Conservation (phyloP, 1,140 invertebrate genomes). For the Chymomyza costata region DNA sequence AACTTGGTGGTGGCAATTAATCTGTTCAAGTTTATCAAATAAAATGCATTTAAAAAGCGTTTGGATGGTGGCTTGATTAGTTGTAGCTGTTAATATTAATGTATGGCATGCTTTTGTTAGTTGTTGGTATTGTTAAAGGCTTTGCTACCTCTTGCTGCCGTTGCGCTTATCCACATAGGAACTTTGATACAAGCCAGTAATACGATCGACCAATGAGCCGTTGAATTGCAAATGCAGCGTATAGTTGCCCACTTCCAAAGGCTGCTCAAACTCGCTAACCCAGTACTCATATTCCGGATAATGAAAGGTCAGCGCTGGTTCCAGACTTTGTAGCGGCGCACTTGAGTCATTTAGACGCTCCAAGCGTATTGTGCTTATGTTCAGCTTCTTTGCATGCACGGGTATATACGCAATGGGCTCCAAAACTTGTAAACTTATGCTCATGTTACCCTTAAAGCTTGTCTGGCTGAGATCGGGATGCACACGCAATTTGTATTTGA, state of each 20-base stretch:
- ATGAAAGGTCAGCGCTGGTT: slow-evolving; percentile 74
- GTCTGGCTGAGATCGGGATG: slow-evolving; percentile 83
- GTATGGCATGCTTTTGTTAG: slow-evolving; percentile 6
- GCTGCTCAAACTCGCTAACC: slow-evolving; percentile 78
- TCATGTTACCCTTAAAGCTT: slow-evolving; percentile 83
- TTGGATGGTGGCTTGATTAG: slow-evolving; percentile 9
- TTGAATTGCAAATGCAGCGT: slow-evolving; percentile 81
- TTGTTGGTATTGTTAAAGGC: slow-evolving; percentile 19
- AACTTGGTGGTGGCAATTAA: slow-evolving; percentile 93
- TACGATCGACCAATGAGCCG: slow-evolving; percentile 81
- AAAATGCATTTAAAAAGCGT: background rate
- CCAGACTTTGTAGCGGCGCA: slow-evolving; percentile 30
- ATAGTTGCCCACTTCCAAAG: slow-evolving; percentile 79
- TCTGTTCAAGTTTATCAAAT: slow-evolving; percentile 75
- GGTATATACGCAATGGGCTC: slow-evolving; percentile 79
- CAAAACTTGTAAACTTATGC: slow-evolving; percentile 81
- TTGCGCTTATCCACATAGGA: slow-evolving; percentile 79
- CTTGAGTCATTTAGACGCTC: slow-evolving; percentile 46
- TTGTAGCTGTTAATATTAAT: too few relatives aligned
- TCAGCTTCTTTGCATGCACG: slow-evolving; percentile 81
- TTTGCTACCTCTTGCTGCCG: slow-evolving; percentile 79
- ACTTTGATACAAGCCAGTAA: slow-evolving; percentile 88
- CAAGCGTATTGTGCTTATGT: slow-evolving; percentile 52
- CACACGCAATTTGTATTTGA: slow-evolving; percentile 85
- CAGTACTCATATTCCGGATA: slow-evolving; percentile 81